Conservation (phyloP, 2,888 invertebrate species). For the Oxycera nigricornis region DNA sequence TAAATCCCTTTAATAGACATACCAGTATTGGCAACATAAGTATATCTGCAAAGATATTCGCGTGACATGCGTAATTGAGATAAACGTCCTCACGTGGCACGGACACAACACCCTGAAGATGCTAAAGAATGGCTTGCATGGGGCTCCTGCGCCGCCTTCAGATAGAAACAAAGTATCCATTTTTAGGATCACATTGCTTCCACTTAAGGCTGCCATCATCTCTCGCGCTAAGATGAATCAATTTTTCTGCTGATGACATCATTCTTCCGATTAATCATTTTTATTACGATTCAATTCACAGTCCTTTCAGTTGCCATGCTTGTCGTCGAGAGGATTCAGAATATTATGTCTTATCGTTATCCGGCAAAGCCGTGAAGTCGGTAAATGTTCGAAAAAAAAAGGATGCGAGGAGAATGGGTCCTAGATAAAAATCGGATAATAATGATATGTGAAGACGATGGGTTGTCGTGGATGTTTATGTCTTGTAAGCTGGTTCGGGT, state of each 20-base stretch:
- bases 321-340: neutral
- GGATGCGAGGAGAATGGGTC: no score
- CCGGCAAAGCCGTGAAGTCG: no score
- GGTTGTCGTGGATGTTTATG: no score
- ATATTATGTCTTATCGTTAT: neutral
- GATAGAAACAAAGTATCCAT: neutral
- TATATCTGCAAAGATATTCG: neutral
- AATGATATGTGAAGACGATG: no score
- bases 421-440: no score
- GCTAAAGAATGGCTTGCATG: neutral
- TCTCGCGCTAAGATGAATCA: neutral
- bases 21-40: neutral
- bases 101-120: neutral
- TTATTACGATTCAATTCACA: constrained; percentile 3
- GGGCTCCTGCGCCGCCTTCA: neutral
- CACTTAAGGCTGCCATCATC: neutral
- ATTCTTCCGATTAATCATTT: constrained; percentile 11
- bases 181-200: neutral
- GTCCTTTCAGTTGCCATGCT: neutral
- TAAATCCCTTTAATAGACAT: constrained; percentile 11
- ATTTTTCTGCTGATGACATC: constrained; percentile 5
- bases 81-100: constrained; percentile 10
- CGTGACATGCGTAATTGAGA: constrained; percentile 3
- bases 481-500: no score
- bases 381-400: no score